Evolutionary conservation across 1,140 invertebrate species (phyloP).

Genomic region (Pseudoatta argentina): DNA sequence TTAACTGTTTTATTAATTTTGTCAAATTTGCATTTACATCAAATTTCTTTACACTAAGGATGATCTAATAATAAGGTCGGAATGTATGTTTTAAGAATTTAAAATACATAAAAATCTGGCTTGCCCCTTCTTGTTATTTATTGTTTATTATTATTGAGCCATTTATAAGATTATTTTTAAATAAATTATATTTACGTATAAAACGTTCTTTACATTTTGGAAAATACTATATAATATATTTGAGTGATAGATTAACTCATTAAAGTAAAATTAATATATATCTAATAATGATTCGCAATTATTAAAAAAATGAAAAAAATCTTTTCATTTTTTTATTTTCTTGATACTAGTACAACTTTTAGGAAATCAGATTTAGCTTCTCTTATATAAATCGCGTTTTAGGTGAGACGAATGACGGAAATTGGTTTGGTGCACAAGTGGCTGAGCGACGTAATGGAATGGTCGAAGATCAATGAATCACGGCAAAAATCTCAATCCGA

Average conservation of each 20-base stretch:
- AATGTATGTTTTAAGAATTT: no score
- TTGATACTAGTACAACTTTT: neutral
- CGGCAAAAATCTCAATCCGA: slow-evolving; percentile 85
- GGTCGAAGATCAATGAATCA: slow-evolving; percentile 85
- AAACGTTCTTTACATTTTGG: neutral
- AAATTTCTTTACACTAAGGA: no score
- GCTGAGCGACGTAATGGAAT: slow-evolving; percentile 91
- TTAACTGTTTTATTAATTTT: no score
- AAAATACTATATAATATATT: neutral
- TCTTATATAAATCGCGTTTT: neutral
- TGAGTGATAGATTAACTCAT: neutral
- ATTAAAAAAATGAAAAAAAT: neutral
- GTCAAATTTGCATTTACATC: no score
- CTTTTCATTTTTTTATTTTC: slow-evolving; percentile 16
- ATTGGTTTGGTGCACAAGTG: slow-evolving; percentile 92
- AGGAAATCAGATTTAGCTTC: neutral
- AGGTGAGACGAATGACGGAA: slow-evolving; percentile 90
- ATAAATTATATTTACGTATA: neutral
- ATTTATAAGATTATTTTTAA: no score
- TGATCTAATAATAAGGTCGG: no score
- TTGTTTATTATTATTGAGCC: no score
- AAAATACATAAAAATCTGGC: no score
- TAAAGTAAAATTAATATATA: neutral
- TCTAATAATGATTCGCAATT: neutral
- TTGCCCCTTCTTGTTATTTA: no score